Evolutionary conservation across 2,113 vertebrate genomes (phyloP), one percentile per base, ranked within the genome.

Genomic region (Brevimyrus niger): DNA sequence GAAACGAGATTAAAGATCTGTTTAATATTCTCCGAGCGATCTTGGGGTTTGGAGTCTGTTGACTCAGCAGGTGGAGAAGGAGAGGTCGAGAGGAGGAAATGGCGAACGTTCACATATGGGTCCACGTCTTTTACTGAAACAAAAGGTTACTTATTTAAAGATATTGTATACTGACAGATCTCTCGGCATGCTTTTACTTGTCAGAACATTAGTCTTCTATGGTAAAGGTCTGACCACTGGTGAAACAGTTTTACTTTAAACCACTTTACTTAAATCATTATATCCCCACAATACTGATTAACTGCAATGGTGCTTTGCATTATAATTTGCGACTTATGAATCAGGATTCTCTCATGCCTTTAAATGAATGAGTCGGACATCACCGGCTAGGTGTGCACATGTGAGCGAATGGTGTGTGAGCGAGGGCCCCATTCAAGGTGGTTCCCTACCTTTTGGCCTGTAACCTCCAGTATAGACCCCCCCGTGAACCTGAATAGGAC

Each of bases 1-100:
- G 27, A 91, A 83, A 89, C 7, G 51, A 51, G 73, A 53, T 80
- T 80, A 76, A 80, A 89, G 88, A 48, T 83, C 19, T 83, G 73
- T 83, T 84, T 58, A 89, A 89, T 84, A 83, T 61, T 61, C 38
- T 31, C 38, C 5, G 10, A 46, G 51, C 4, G 53, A 47, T 23
- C 76, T 61, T 19, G 51, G 51, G 35, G 51, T 84, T 84, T 47
- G 17, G 51, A 46, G 51, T 23, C 31, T 83, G 35, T 89, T 84
- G 51, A 85, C 50, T 58, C 27, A 89, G 76, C 48, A 82, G 10
- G 48, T 55, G 69, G 65, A 51, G 31, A 35, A 35, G 27, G 17
- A 19, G 27, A 5, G 31, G 17, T 9, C 7, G 27, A 15, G 11
- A 35, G 23, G 1, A 38, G 21, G n/a, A 61, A 21, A 47, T 44